Evolutionary conservation across 2,113 vertebrate genomes (phyloP), one percentile per base, ranked within the genome.

Genomic region (Canis aureus): DNA sequence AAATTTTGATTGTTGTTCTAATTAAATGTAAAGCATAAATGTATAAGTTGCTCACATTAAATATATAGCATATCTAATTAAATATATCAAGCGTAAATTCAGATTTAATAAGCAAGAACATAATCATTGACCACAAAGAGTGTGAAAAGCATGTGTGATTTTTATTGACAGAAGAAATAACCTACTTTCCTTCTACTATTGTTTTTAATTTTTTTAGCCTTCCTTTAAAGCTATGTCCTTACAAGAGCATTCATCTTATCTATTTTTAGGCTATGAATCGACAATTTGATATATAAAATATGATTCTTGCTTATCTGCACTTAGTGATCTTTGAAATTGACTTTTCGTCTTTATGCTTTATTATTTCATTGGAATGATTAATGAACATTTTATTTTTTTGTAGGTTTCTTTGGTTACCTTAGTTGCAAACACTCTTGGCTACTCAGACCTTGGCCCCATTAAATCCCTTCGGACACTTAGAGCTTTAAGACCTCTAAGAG

Each of bases 351-450:
- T 85, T 35, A 8, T 93, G 8, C 15, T 25, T 90, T 87, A 49
- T 71, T 43, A 69, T 74, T 92, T 80, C 7, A 89, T 76, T 96
- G 71, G 76, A 71, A 94, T 22, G 17, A 85, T 43, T 82, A 86
- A 94, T 57, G 23, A 53, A 71, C 85, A 7, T 32, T 27, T 4
- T 82, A n/a, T 27, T 64, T 32, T 97, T 97, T 49, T 98, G 4
- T 98, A 99, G 99, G 99, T 99, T 51, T 99, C 99, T n/a, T 98
- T 99, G 98, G 97, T 99, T 97, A 99, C 99, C 97, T 97, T 99
- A 98, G 98, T 98, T 87, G 99, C 99, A 96, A 99, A 96, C 53
- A 98, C 99, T 78, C 97, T 99, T 92, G 98, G 98, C 89, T 99
- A 98, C 82, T 98, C 99, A 93, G 99, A 99, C 1, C 98, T 99